A percentile compares a stretch with the other conserved stretches of the same genome.
phyloP scores from a whole-genome alignment of 2,888 invertebrate genomes.

The Lypha dubia region DNA sequence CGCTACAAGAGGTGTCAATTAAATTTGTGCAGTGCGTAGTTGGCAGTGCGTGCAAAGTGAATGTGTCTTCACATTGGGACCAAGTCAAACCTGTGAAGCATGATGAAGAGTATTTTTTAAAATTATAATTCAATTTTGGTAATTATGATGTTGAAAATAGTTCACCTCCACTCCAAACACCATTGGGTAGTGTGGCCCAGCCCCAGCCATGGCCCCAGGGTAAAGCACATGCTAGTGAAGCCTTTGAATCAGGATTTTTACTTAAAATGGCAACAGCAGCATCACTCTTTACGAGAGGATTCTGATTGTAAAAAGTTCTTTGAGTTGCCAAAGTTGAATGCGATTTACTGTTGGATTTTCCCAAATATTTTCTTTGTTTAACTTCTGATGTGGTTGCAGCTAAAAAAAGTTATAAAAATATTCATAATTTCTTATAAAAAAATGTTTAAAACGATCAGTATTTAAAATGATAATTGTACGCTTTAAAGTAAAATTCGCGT shows the following conservation, averaged over 20 bases:
- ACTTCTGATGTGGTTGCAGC: conserved; percentile 85
- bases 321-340: conserved; percentile 77
- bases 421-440: background rate
- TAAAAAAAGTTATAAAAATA: conserved; percentile 75
- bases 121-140: background rate
- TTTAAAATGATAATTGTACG: background rate
- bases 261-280: conserved; percentile 83
- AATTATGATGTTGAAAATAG: background rate
- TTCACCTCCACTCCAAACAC: conserved; percentile 87
- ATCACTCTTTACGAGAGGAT: conserved; percentile 82
- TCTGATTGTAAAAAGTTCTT: conserved; percentile 77
- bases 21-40: conserved; percentile 87
- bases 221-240: conserved; percentile 81
- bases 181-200: conserved; percentile 88
- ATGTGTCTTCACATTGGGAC: conserved; percentile 88
- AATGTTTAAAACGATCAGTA: background rate
- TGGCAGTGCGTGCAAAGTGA: conserved; percentile 87
- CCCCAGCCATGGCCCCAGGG: conserved; percentile 91
- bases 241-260: conserved; percentile 83
- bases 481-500: background rate
- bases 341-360: conserved; percentile 72
- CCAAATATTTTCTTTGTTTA: conserved; percentile 80
- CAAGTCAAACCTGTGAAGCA: conserved; percentile 85
- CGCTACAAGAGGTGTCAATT: conserved; percentile 85
- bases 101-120: conserved; percentile 26